Base-by-base conservation (phyloP, 2,797 vertebrate species). In the Danio aesculapii region DNA sequence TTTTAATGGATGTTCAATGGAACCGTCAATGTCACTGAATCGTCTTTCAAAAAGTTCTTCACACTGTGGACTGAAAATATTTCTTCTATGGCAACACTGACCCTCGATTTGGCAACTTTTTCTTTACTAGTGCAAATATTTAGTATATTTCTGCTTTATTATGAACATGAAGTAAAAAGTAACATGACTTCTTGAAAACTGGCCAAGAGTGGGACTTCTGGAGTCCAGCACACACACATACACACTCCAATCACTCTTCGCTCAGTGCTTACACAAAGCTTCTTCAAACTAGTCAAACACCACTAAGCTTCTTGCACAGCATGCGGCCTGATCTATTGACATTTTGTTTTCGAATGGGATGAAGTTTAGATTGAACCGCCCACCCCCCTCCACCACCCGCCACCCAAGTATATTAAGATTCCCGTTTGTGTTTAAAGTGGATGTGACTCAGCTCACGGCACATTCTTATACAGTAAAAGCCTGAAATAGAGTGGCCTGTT, bases 401-500 rank as follows among this genome's bases (percentile, higher is more conserved):
- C 49, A 30, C 14, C 49, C 53, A 57, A 76, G 69, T 79, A 64
- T 80, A 84, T 46, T 74, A 75, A 69, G 69, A 80, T 44, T 86
- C 44, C 21, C 13, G 44, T 83, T 83, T 82, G 66, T 72, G 57
- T 72, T 80, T 73, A 62, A 64, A 57, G 21, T 30, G 41, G 59
- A 62, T 79, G 68, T 82, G 81, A 78, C 73, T 84, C 74, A 86
- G 75, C 71, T 81, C 62, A 64, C 66, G 80, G 69, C 64, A 72
- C 70, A 83, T 73, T 79, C 80, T 71, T 82, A 66, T 75, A 66
- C 71, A 68, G 77, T 79, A 68, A 75, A 46, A 69, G 58, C 72
- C 74, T 75, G 76, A 86, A 83, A 85, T 83, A 84, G 83, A 79
- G 66, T 39, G 59, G 53, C 63, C 81, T 10, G 74, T 84, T 71